Evolutionary conservation across 23 tunicate species (phyloP), one percentile per base, ranked within the genome.

Genomic region (Trididemnum miniatum): DNA sequence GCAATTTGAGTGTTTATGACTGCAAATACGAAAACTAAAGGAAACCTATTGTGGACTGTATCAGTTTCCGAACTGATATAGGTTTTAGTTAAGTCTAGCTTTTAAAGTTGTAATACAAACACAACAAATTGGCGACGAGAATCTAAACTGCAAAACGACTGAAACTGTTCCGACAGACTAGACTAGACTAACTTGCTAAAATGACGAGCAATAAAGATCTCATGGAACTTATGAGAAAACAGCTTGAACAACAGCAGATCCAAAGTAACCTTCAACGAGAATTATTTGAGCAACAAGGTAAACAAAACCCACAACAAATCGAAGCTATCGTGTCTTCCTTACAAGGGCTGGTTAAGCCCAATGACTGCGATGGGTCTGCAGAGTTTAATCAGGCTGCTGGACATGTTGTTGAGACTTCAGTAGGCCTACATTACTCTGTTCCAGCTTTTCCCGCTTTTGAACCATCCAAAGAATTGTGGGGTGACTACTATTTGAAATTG

Each of bases 371-470:
- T n/a, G n/a, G n/a, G n/a, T n/a, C n/a, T n/a, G n/a, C n/a, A n/a
- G n/a, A n/a, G n/a, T n/a, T n/a, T n/a, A n/a, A n/a, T n/a, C n/a
- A n/a, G n/a, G n/a, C n/a, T n/a, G n/a, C n/a, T n/a, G n/a, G n/a
- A 24, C 25, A 18, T 20, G 7, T n/a, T 63, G 69, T 26, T 63
- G 28, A 4, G 4, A 22, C 18, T 18, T 26, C 25, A 15, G 26
- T 18, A 4, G n/a, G n/a, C n/a, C n/a, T n/a, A n/a, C 69, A 18
- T 5, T 69, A 69, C 23, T 69, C 52, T 2, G 54, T 35, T 2
- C 84, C 84, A 9, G 35, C 15, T 9, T 63, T 80, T 80, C 1
- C 74, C 18, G 31, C 79, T 4, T 82, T 82, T 71, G 86, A 71
- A 20, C 65, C 79, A 3, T n/a, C n/a, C n/a, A n/a, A n/a, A n/a